Evolutionary conservation across 92 coral and sea anemone genomes (phyloP).

Genomic region (Meandrina meandrites): DNA sequence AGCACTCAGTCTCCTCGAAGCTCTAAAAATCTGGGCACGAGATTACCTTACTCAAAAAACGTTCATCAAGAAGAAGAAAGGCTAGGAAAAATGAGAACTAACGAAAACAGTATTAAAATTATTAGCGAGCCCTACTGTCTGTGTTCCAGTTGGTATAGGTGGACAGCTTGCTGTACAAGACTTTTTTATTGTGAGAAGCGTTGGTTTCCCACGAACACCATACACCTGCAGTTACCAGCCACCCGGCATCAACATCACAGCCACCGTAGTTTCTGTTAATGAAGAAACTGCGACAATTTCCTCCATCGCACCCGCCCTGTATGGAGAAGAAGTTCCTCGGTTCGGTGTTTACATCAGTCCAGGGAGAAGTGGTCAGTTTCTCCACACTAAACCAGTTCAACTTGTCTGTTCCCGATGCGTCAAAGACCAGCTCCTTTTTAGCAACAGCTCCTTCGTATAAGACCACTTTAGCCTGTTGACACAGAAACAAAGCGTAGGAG

Average conservation of each 20-base stretch:
- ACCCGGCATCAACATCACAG: constrained; percentile 49
- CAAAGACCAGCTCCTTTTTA: constrained; percentile 42
- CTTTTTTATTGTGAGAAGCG: background rate
- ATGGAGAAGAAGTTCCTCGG: constrained; percentile 55
- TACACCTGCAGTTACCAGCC: constrained; percentile 12
- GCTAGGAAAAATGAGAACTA: background rate
- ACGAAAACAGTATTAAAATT: background rate
- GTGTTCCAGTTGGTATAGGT: constrained; percentile 30
- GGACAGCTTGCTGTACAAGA: constrained; percentile 28
- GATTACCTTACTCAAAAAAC: background rate
- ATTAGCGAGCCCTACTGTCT: background rate
- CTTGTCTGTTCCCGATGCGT: constrained; percentile 48
- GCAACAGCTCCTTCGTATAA: constrained; percentile 4
- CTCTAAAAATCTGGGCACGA: background rate
- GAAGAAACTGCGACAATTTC: constrained; percentile 40
- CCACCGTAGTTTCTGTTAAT: constrained; percentile 54
- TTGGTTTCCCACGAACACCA: constrained; percentile 33
- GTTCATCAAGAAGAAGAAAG: no score
- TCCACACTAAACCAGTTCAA: constrained; percentile 47
- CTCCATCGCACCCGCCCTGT: background rate
- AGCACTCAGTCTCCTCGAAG: background rate
- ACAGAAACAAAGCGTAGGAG: no score
- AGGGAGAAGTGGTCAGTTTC: constrained; percentile 50
- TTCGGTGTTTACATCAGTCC: constrained; percentile 53
- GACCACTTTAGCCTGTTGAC: constrained; percentile 21